These are phyloP conservation scores for Laupala kohalensis DNA, from an alignment of 1,140 invertebrate genomes.

Conservation along the genomic window DNA sequence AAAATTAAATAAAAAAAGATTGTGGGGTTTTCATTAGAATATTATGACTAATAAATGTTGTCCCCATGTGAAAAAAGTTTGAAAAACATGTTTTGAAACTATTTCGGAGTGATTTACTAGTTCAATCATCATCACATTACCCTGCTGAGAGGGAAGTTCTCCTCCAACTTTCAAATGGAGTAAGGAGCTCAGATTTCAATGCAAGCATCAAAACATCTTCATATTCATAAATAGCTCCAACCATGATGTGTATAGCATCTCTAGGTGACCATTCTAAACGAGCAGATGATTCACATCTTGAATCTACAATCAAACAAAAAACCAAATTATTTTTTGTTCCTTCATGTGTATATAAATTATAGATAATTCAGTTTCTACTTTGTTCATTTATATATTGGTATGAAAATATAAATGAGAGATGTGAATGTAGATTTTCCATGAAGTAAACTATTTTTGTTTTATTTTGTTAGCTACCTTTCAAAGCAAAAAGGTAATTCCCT, in stretches of 20 bases:
- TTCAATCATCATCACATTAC: conserved; percentile 24
- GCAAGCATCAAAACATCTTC: conserved; percentile 27
- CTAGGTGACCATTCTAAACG: conserved; percentile 40
- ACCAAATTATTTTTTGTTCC: background rate
- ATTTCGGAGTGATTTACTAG: no score
- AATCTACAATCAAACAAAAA: conserved; percentile 16
- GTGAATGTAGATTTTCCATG: background rate
- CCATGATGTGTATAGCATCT: conserved; percentile 33
- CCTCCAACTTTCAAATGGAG: conserved; percentile 60
- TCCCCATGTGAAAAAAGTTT: no score
- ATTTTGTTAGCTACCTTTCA: conserved; percentile 28
- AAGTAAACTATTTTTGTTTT: background rate
- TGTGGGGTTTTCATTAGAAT: no score
- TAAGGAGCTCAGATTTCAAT: conserved; percentile 40
- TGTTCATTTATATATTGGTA: background rate
- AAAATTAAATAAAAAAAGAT: background rate
- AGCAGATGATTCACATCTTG: conserved; percentile 32
- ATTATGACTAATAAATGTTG: no score
- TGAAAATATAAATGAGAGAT: background rate
- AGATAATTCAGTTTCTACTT: background rate
- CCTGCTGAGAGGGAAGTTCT: conserved; percentile 47
- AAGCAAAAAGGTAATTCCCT: conserved; percentile 30
- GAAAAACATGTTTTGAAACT: no score
- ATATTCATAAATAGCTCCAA: conserved; percentile 35
- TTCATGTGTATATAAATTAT: background rate